Base-by-base conservation (phyloP, 2,888 invertebrate genomes). In the Erebia aethiops region DNA sequence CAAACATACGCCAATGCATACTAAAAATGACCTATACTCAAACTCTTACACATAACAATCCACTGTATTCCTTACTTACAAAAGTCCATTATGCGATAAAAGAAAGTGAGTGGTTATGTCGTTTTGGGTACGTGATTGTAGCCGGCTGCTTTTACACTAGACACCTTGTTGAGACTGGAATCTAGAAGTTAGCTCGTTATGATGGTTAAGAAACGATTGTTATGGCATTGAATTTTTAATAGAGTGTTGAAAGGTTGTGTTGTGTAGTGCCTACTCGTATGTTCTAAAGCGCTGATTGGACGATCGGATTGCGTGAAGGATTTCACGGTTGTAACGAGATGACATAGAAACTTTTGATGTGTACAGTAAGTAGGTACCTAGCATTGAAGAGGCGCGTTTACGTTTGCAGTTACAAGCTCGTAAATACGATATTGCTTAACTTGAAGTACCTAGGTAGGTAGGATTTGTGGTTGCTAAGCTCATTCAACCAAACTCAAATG, bases 141-240 rank as follows among this genome's bases (percentile, higher is more conserved):
- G 73, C 68, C 72, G 75, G 75, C 75, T 80, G 77, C 78, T 78
- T 79, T 83, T 86, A 82, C 84, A 90, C 83, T 85, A 89, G 87
- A 90, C 87, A 90, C 89, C 87, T 88, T 88, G 90, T 90, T 90
- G 87, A 88, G 88, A 86, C 89, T 88, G 87, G 86, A 83, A 87
- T 87, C 89, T 88, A 87, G 86, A 83, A 85, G 83, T 85, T 79
- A 81, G 82, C 80, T 81, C 84, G 86, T 85, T 73, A 73, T 83
- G 82, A 80, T 80, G 81, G 79, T 82, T 83, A 78, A 79, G 84
- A 80, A 80, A 85, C 79, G 80, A 76, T 82, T 80, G 80, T 81
- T 69, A 43, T 68, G 70, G 68, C 68, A 71, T 75, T 73, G 75
- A 74, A 74, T 71, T 73, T 70, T 73, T 67, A 69, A 70, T 69